Evolutionary conservation across 2,113 vertebrate genomes (phyloP).

Genomic region (Ceyx cyanopectus): DNA sequence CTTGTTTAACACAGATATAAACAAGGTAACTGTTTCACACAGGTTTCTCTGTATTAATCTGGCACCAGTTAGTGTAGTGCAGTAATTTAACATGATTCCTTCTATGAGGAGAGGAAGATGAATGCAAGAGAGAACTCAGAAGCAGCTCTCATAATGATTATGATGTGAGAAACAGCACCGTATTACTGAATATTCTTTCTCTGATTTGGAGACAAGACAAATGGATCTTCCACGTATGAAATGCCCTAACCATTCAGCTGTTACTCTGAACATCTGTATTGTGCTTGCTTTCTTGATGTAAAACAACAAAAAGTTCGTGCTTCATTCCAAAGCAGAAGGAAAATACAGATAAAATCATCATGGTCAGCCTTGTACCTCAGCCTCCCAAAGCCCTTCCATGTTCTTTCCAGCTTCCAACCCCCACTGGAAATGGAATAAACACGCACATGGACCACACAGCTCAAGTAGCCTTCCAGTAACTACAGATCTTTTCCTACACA

Average conservation of each 20-base stretch:
- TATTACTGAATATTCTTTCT: background rate
- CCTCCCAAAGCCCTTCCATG: background rate
- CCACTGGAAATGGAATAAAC: background rate
- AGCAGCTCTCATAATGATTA: background rate
- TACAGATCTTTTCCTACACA: background rate
- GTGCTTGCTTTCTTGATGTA: background rate
- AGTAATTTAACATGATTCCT: background rate
- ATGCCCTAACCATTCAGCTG: background rate
- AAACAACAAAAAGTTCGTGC: background rate
- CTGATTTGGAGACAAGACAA: background rate
- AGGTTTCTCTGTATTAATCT: background rate
- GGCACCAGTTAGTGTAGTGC: background rate
- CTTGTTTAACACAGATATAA: background rate
- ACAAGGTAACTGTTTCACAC: background rate
- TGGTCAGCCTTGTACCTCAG: background rate
- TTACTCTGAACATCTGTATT: background rate
- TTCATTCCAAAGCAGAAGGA: background rate
- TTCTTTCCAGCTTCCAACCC: background rate
- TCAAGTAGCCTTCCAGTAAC: background rate
- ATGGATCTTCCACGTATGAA: background rate
- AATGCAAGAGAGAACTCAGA: background rate
- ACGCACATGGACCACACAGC: accelerated
- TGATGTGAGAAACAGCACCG: background rate
- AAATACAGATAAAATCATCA: background rate
- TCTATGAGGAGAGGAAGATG: background rate